A percentile compares a stretch with the other conserved stretches of the same genome.
Conservation (phyloP, 2,113 vertebrate species). For the Eidolon helvum region DNA sequence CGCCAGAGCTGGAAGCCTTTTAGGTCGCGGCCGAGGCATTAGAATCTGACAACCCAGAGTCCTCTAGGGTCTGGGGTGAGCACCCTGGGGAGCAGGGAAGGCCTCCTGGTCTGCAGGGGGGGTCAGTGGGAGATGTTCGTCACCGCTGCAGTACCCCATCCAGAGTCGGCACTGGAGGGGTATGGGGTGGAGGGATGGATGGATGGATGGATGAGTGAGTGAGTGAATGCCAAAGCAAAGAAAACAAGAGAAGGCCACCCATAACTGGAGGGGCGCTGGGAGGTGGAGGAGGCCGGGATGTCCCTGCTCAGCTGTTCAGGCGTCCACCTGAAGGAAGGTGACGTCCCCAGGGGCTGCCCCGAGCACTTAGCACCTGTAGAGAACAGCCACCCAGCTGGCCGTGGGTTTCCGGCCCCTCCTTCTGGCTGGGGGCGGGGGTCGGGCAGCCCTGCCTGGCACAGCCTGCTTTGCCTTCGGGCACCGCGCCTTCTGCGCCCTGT, state of each 20-base stretch:
- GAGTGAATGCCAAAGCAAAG: not conserved
- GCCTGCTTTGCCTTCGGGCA: not conserved
- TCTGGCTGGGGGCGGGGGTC: not conserved
- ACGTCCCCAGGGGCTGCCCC: accelerated
- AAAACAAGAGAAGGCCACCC: too few species aligned
- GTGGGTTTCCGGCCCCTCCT: accelerated
- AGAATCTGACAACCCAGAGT: too few species aligned
- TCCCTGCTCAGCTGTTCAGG: accelerated
- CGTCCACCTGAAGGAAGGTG: accelerated
- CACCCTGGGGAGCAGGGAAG: too few species aligned
- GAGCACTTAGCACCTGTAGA: accelerated
- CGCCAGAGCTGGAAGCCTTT: conserved; percentile 60
- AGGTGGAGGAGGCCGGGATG: accelerated
- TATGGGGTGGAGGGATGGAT: not conserved
- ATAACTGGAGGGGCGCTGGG: accelerated
- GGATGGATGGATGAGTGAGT: not conserved
- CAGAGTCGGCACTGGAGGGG: accelerated
- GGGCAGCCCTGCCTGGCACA: too few species aligned
- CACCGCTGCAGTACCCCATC: accelerated
- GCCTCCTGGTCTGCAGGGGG: too few species aligned
- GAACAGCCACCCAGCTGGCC: not conserved
- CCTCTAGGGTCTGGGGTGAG: not conserved
- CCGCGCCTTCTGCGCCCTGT: not conserved
- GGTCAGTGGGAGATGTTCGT: accelerated
- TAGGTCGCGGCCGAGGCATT: conserved; percentile 46